Base-by-base conservation (phyloP, 2,797 vertebrate species). In the Gymnodraco acuticeps region DNA sequence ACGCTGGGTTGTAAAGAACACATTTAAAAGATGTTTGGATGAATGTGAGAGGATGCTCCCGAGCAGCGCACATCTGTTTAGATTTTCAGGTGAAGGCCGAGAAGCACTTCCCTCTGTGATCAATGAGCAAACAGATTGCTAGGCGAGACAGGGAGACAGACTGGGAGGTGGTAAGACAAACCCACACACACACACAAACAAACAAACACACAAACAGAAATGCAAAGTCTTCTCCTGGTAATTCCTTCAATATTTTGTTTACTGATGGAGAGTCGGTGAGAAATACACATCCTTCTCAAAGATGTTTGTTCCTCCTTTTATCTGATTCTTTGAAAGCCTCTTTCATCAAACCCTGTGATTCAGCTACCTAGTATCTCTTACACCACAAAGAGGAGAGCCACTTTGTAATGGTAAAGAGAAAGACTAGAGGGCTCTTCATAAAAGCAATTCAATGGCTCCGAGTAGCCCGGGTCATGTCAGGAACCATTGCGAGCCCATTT, bases 331-430 rank as follows among this genome's bases (percentile, higher is more conserved):
- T 80, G 74, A 82, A 80, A 87, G 62, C 74, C 79, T 78, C 75
- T 74, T 85, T 65, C 76, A 74, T 87, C 73, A 84, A 82, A 55
- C 71, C 55, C 33, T 79, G 86, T 81, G 84, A 89, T 90, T 78
- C 73, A 87, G 78, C 89, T 85, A 80, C 85, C 82, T 85, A 83
- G 80, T 89, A 91, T 90, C 90, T 82, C 80, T 91, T 88, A 82
- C 82, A 75, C 83, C 78, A 60, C 81, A 81, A 55, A 77, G 64
- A 71, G 60, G 68, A 84, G 69, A 85, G 73, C 48, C 81, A 83
- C 87, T 91, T 84, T 78, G 82, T 83, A 80, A 84, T 66, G 63
- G 70, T 77, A 70, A 84, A 87, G 67, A 83, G 84, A 85, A 84
- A 87, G 84, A 89, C 86, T 86, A 80, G 77, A 87, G 82, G 84